Evolutionary conservation across 2,888 invertebrate genomes (phyloP).

Genomic region (Abscondita cerata): DNA sequence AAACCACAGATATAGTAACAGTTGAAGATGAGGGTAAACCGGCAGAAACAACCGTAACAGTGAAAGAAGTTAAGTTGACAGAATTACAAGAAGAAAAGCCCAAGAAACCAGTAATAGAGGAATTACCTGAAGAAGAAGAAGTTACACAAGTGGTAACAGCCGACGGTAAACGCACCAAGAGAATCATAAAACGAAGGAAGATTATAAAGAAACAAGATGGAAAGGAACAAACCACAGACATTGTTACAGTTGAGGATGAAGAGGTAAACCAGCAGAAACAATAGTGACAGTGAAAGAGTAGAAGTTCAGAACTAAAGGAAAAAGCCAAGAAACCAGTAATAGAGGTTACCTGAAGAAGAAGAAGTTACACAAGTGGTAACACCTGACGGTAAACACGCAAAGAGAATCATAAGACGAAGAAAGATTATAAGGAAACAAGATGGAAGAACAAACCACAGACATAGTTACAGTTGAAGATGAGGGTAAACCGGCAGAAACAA

Average conservation of each 20-base stretch:
- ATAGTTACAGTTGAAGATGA: conserved; percentile 35
- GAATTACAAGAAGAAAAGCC: conserved; percentile 2
- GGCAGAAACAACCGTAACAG: conserved; percentile 48
- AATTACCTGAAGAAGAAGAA: conserved; percentile 37
- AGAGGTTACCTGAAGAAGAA: conserved; percentile 9
- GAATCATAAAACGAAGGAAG: conserved; percentile 45
- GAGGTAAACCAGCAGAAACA: conserved; percentile 54
- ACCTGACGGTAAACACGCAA: conserved; percentile 34
- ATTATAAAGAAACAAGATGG: conserved; percentile 28
- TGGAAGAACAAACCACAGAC: conserved; percentile 41
- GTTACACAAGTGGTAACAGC: background rate
- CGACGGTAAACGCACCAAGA: conserved; percentile 15
- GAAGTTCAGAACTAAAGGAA: too few species aligned
- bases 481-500: conserved; percentile 32
- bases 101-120: background rate
- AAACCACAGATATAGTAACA: conserved; percentile 40
- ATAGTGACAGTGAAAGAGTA: conserved; percentile 42
- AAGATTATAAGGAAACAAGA: conserved; percentile 53
- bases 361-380: conserved; percentile 28
- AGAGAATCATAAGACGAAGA: conserved; percentile 49
- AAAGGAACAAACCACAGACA: conserved; percentile 56
- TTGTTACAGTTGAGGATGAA: conserved; percentile 57
- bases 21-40: conserved; percentile 52
- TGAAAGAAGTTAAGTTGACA: too few species aligned
- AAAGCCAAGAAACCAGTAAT: conserved; percentile 42